phyloP scores from a whole-genome alignment of 2,888 invertebrate genomes.

The Drosophila parthenogenetica region DNA sequence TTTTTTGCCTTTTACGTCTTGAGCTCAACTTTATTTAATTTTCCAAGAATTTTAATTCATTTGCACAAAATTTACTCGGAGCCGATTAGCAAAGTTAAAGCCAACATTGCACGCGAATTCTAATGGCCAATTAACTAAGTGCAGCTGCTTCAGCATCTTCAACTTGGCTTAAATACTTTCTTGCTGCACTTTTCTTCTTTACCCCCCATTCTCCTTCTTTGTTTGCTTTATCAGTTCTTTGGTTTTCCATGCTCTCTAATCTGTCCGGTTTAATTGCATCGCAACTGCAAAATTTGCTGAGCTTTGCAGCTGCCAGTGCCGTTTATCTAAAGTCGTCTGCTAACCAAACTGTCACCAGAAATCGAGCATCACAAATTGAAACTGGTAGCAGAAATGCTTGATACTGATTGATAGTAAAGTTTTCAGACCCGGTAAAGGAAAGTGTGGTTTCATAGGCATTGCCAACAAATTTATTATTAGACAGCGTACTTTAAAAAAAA shows the following conservation, averaged over 20 bases:
- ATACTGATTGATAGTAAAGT: slow-evolving; percentile 4
- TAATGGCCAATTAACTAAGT: slow-evolving; percentile 66
- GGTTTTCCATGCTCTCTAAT: not conserved
- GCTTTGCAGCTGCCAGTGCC: slow-evolving; percentile 30
- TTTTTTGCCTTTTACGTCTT: slow-evolving; percentile 15
- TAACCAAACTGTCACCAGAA: slow-evolving; percentile 26
- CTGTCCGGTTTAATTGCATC: slow-evolving; percentile 48
- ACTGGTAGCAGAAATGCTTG: not conserved
- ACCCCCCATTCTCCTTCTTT: not conserved
- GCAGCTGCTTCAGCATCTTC: slow-evolving; percentile 44
- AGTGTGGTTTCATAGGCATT: too few relatives aligned
- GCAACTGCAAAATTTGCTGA: slow-evolving; percentile 22
- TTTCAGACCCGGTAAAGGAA: not conserved
- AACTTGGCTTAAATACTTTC: slow-evolving; percentile 14
- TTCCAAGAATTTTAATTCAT: slow-evolving; percentile 59
- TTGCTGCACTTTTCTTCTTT: not conserved
- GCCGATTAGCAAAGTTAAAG: slow-evolving; percentile 64
- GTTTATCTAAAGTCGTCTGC: slow-evolving; percentile 18
- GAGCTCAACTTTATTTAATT: slow-evolving; percentile 51
- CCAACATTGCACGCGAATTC: slow-evolving; percentile 41
- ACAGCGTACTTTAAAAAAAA: too few relatives aligned
- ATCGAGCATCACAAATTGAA: slow-evolving; percentile 28
- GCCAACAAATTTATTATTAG: too few relatives aligned
- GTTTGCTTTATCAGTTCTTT: slow-evolving; percentile 28
- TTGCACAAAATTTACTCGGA: slow-evolving; percentile 47